phyloP scores from a whole-genome alignment of 1,140 invertebrate species.

The Lepidostoma basale region DNA sequence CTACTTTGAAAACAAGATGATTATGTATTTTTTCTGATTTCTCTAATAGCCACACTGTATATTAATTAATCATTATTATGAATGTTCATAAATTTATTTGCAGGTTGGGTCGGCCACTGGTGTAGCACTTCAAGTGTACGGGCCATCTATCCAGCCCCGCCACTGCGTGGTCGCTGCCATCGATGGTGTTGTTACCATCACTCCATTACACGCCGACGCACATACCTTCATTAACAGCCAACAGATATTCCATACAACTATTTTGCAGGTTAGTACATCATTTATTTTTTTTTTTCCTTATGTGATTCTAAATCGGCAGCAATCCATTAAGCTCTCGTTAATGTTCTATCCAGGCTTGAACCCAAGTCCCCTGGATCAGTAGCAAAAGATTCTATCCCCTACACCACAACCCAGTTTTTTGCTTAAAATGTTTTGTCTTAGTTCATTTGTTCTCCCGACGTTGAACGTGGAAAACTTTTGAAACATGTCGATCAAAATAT shows the following conservation, averaged over 20 bases:
- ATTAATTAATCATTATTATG: not conserved
- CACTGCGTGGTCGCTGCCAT: conserved; percentile 93
- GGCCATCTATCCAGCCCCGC: conserved; percentile 84
- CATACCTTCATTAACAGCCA: conserved; percentile 94
- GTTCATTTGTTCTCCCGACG: no score
- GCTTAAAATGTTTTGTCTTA: no score
- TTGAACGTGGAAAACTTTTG: not conserved
- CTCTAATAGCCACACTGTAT: no score
- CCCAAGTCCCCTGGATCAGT: no score
- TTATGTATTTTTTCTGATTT: not conserved
- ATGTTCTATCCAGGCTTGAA: no score
- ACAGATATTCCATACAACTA: conserved; percentile 89
- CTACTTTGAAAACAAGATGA: not conserved
- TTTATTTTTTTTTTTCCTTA: conserved; percentile 25
- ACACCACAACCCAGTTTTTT: no score
- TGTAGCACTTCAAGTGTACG: conserved; percentile 70
- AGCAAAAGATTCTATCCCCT: no score
- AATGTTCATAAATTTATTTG: not conserved
- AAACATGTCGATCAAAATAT: no score
- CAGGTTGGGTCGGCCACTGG: conserved; percentile 71
- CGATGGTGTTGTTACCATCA: conserved; percentile 90
- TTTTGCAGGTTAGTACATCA: conserved; percentile 89
- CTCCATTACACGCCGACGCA: conserved; percentile 90
- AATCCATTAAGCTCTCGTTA: no score
- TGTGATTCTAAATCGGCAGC: no score